A percentile compares a stretch with the other conserved stretches of the same genome.
Conservation (phyloP, 2,888 invertebrate species). For the Tipula unca region DNA sequence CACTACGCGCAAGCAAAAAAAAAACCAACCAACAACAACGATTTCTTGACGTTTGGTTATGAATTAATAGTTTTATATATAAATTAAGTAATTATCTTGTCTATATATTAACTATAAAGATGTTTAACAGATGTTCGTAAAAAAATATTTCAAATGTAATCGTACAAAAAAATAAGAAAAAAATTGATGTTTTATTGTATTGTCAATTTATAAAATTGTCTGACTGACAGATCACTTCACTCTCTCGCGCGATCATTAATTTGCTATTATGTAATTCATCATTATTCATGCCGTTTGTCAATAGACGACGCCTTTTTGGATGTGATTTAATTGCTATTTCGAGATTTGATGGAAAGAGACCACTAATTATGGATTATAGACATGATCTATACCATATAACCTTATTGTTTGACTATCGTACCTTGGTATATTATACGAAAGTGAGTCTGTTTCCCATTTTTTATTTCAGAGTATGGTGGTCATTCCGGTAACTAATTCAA, state of each 20-base stretch:
- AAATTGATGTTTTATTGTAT: neutral
- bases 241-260: neutral
- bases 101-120: neutral
- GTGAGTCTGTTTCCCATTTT: no score
- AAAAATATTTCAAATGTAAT: neutral
- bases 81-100: constrained; percentile 14
- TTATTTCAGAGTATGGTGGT: no score
- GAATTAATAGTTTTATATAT: neutral
- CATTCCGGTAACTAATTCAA: no score
- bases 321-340: neutral
- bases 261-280: neutral
- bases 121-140: neutral
- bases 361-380: no score
- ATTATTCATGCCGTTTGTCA: neutral
- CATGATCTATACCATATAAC: no score
- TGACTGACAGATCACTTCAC: neutral
- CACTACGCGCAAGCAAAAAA: neutral
- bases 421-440: no score
- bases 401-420: no score
- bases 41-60: neutral
- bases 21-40: neutral
- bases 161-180: neutral
- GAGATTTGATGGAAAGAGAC: neutral
- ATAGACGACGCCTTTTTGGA: neutral
- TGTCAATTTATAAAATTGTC: neutral